Evolutionary conservation across 1,140 invertebrate genomes (phyloP).

Genomic region (Drosophila funebris): DNA sequence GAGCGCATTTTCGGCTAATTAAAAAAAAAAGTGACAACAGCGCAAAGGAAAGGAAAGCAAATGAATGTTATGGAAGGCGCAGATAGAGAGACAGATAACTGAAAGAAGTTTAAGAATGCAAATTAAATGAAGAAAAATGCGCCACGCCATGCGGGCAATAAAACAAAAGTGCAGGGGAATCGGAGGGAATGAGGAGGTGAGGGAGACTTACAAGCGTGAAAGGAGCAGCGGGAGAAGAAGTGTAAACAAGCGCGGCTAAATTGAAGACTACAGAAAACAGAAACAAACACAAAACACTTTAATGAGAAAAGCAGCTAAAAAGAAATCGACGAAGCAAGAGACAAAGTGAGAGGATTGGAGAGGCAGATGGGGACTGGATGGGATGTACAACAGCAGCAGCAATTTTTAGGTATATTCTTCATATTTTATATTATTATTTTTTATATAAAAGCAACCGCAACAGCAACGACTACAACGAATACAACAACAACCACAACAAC

Average conservation of each 20-base stretch:
- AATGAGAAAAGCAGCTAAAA: constrained; percentile 46
- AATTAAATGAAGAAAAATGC: constrained; percentile 75
- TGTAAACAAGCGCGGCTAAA: constrained; percentile 53
- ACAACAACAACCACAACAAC: neutral
- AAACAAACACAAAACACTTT: constrained; percentile 22
- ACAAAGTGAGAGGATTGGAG: neutral
- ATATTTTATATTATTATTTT: constrained; percentile 5
- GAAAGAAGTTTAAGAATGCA: constrained; percentile 57
- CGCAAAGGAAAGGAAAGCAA: neutral
- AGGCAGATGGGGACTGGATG: neutral
- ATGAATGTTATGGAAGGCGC: neutral
- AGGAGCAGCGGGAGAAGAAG: neutral
- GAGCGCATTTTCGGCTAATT: constrained; percentile 77
- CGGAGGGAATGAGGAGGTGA: neutral
- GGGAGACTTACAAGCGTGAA: neutral
- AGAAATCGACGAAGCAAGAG: constrained; percentile 35
- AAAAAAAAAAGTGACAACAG: constrained; percentile 71
- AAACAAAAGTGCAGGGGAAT: constrained; percentile 19
- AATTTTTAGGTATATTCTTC: constrained; percentile 24
- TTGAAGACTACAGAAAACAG: constrained; percentile 38
- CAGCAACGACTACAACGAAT: neutral
- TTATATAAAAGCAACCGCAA: constrained; percentile 28
- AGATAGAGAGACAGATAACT: neutral
- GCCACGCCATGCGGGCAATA: constrained; percentile 42
- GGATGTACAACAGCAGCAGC: neutral